A percentile compares a stretch with the other conserved stretches of the same genome.
phyloP scores from a whole-genome alignment of 1,140 invertebrate genomes.

The Wiebesia pumilae region DNA sequence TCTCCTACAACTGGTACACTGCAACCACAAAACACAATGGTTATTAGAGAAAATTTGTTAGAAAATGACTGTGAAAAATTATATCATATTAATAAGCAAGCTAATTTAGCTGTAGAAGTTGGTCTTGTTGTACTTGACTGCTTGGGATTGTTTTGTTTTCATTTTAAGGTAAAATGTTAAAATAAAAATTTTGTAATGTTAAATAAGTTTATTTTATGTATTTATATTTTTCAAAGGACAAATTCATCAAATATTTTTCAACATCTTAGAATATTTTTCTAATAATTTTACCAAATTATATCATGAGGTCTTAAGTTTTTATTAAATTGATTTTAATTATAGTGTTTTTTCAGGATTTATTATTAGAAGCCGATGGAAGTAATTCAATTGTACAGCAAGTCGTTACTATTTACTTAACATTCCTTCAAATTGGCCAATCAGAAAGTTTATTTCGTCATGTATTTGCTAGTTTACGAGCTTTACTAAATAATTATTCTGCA shows the following conservation, averaged over 20 bases:
- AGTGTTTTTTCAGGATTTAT: slow-evolving; percentile 72
- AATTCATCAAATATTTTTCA: too few species aligned
- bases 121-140: slow-evolving; percentile 91
- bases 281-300: too few species aligned
- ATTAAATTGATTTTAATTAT: too few species aligned
- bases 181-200: too few species aligned
- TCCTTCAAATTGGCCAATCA: slow-evolving; percentile 92
- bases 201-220: too few species aligned
- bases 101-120: slow-evolving; percentile 92
- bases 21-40: slow-evolving; percentile 72
- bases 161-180: slow-evolving; percentile 78
- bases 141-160: slow-evolving; percentile 88
- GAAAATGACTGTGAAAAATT: slow-evolving; percentile 78
- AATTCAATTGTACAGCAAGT: slow-evolving; percentile 86
- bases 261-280: too few species aligned
- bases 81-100: slow-evolving; percentile 85
- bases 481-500: slow-evolving; percentile 92
- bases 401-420: slow-evolving; percentile 88
- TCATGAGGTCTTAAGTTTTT: too few species aligned
- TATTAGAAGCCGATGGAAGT: slow-evolving; percentile 82
- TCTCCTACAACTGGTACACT: slow-evolving; percentile 74
- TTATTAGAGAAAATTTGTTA: slow-evolving; percentile 75
- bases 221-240: too few species aligned
- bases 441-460: slow-evolving; percentile 92
- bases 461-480: slow-evolving; percentile 91